Evolutionary conservation across 2,888 invertebrate species (phyloP).

Genomic region (Lepidonotus clava): DNA sequence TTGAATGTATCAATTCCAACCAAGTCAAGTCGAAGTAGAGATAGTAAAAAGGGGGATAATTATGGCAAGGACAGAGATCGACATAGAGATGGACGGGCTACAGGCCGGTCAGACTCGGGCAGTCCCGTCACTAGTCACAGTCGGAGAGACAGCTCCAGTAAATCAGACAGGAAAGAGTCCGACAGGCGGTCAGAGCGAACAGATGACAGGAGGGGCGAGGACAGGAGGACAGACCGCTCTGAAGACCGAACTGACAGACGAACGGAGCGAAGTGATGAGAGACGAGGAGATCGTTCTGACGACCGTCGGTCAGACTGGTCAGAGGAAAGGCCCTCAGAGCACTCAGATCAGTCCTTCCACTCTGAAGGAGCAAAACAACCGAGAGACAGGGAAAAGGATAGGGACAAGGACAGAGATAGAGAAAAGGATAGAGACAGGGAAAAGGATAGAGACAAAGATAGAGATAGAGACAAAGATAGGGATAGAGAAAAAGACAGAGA

Average conservation of each 20-base stretch:
- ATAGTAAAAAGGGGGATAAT: not conserved
- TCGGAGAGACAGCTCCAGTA: not conserved
- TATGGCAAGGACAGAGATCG: slow-evolving; percentile 16
- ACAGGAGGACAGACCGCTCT: not conserved
- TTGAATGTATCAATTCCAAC: slow-evolving; percentile 61
- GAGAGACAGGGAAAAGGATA: no score
- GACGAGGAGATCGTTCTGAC: not conserved
- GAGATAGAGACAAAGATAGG: no score
- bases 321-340: not conserved
- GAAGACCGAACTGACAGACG: not conserved
- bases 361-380: no score
- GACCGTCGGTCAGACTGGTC: not conserved
- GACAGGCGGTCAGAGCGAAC: not conserved
- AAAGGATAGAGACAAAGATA: not conserved
- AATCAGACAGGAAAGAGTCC: slow-evolving; percentile 26
- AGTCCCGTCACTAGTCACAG: not conserved
- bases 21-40: not conserved
- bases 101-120: not conserved
- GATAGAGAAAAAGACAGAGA: not conserved
- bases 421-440: not conserved
- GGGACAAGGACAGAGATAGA: not conserved
- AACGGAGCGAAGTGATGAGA: not conserved
- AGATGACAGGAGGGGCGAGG: not conserved
- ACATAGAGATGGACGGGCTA: not conserved
- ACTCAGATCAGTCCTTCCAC: not conserved